Conservation (phyloP, 2,797 vertebrate genomes). For the Lutjanus campechanus region DNA sequence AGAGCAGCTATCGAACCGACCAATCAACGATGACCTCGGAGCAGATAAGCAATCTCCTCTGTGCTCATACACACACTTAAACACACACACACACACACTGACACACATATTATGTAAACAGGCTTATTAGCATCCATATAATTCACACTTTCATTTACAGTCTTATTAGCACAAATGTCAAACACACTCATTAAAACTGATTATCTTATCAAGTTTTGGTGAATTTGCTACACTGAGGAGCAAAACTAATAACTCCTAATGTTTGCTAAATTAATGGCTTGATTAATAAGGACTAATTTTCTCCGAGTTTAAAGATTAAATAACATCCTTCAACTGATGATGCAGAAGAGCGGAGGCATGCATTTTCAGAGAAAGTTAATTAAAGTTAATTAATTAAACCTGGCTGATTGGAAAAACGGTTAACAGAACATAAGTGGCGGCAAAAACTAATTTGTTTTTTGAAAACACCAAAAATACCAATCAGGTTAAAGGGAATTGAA, state of each 20-base stretch:
- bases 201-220: background rate
- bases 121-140: background rate
- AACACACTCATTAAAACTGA: constrained; percentile 31
- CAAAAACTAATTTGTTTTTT: background rate
- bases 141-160: background rate
- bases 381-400: constrained; percentile 29
- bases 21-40: constrained; percentile 36
- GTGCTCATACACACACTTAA: background rate
- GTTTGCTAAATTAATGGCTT: background rate
- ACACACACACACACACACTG: background rate
- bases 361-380: constrained; percentile 12
- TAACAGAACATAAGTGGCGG: background rate
- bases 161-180: background rate
- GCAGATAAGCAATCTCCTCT: constrained; percentile 10
- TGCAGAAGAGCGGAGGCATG: constrained; percentile 4
- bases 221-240: constrained; percentile 8
- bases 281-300: background rate
- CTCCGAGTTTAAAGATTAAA: constrained; percentile 14
- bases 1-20: constrained; percentile 40
- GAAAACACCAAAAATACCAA: background rate
- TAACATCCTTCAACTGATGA: constrained; percentile 22
- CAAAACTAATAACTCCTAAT: background rate
- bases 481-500: background rate
- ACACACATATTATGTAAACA: constrained; percentile 12
- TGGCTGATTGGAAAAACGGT: constrained; percentile 6